These are phyloP conservation scores for Malthinus seriepunctatus DNA, from an alignment of 2,888 invertebrate species.

Conservation along the genomic window DNA sequence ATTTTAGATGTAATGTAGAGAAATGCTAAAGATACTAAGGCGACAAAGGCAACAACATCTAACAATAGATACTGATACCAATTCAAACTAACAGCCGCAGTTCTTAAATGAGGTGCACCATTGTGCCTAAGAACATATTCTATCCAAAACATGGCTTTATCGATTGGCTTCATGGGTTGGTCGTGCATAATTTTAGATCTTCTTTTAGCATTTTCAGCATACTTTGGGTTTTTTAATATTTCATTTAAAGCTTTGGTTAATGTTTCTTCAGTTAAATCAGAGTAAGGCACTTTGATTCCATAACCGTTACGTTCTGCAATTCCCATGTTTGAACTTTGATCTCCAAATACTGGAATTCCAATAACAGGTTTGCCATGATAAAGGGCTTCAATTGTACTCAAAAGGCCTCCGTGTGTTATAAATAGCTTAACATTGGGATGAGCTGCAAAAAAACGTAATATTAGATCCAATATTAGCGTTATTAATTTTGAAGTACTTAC, in stretches of 20 bases:
- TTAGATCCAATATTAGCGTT: not conserved
- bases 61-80: constrained; percentile 42
- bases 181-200: constrained; percentile 42
- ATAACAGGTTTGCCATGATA: constrained; percentile 56
- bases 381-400: constrained; percentile 57
- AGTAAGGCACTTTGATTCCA: constrained; percentile 49
- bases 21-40: not conserved
- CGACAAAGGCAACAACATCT: constrained; percentile 35
- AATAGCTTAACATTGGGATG: constrained; percentile 56
- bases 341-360: constrained; percentile 58
- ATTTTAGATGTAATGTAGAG: not conserved
- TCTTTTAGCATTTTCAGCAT: constrained; percentile 35
- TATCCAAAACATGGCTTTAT: constrained; percentile 43
- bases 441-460: constrained; percentile 37
- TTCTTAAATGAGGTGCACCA: constrained; percentile 43
- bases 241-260: constrained; percentile 41
- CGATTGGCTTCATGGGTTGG: constrained; percentile 40
- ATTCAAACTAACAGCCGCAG: constrained; percentile 36
- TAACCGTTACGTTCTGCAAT: constrained; percentile 53
- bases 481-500: constrained; percentile 1
- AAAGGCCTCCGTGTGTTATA: constrained; percentile 57
- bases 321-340: constrained; percentile 58
- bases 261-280: constrained; percentile 44
- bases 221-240: constrained; percentile 43
- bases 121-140: constrained; percentile 43